Evolutionary conservation across 92 coral and sea anemone species (phyloP).

Genomic region (Porites evermanni): DNA sequence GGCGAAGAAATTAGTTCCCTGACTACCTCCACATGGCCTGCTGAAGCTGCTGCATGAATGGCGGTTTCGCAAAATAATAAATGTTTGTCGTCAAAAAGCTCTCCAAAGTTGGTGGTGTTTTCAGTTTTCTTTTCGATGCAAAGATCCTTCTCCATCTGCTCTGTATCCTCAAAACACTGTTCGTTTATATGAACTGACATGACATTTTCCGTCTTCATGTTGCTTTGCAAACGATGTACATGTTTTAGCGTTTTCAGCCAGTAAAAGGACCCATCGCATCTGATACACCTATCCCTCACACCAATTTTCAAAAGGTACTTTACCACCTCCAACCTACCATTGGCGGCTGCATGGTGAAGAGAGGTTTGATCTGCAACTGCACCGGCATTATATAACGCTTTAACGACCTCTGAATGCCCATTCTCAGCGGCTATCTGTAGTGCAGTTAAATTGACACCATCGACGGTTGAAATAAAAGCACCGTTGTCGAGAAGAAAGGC

Average conservation of each 20-base stretch:
- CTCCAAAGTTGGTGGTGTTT: not conserved
- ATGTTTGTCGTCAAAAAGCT: constrained; percentile 56
- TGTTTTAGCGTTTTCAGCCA: constrained; percentile 45
- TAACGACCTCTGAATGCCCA: constrained; percentile 63
- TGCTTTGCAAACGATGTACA: constrained; percentile 26
- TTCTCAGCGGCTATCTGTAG: constrained; percentile 68
- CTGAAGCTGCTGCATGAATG: constrained; percentile 64
- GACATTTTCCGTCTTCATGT: not conserved
- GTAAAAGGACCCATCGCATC: constrained; percentile 69
- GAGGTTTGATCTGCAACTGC: constrained; percentile 62
- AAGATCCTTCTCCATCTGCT: not conserved
- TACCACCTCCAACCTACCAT: too few species aligned
- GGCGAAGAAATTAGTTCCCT: constrained; percentile 37
- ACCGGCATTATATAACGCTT: constrained; percentile 53
- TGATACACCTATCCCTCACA: constrained; percentile 56
- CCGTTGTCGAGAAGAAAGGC: constrained; percentile 46
- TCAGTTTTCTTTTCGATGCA: not conserved
- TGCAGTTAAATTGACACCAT: constrained; percentile 52
- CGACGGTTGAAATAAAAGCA: constrained; percentile 22
- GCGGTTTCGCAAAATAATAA: constrained; percentile 73
- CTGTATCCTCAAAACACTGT: too few species aligned
- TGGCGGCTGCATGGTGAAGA: constrained; percentile 15
- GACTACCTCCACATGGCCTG: constrained; percentile 48
- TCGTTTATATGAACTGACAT: too few species aligned
- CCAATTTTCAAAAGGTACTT: constrained; percentile 40